Evolutionary conservation across 2,888 invertebrate genomes (phyloP), one percentile per base, ranked within the genome.

Genomic region (Tricholauxania praeusta): DNA sequence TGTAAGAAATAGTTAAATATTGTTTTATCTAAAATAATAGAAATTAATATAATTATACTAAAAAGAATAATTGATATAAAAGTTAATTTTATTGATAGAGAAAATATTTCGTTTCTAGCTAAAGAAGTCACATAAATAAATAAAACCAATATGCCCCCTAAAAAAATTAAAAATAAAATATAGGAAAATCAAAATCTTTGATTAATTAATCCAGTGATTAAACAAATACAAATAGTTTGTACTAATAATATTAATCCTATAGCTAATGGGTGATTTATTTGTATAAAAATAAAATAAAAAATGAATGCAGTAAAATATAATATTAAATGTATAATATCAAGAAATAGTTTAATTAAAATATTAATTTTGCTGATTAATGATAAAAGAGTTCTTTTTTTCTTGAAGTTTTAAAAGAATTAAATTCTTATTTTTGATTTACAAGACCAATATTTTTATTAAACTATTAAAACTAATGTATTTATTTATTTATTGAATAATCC

Each of bases 361-460:
- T 90, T 91, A 91, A 91, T 91, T 91, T 91, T 91, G 91, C 90
- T 89, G 89, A 91, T 91, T 91, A 91, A 90, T 83, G 89, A 90
- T 89, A 89, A 88, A 88, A 87, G 86, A 12, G 71, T 80, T 75
- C 86, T 87, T 89, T 89, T 89, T 89, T 89, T 88, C 88, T 89
- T 90, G 89, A 90, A 89, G 89, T 89, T 90, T 90, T 89, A 89
- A 90, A 90, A 90, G 86, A 86, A 82, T 72, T 74, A 28, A 4
- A 69, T 78, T 86, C 87, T 89, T 90, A 90, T 87, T 88, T 89
- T 90, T 91, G 90, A 81, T 90, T 91, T 91, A 92, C 91, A 91
- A 91, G 89, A 91, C 89, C 90, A 90, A 89, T 89, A 88, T 91
- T 91, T 91, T 91, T 79, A 80, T 89, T 91, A 90, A 91, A 91